These are phyloP conservation scores for Tragelaphus imberbis DNA, from an alignment of 2,113 vertebrate genomes.

Conservation along the genomic window DNA sequence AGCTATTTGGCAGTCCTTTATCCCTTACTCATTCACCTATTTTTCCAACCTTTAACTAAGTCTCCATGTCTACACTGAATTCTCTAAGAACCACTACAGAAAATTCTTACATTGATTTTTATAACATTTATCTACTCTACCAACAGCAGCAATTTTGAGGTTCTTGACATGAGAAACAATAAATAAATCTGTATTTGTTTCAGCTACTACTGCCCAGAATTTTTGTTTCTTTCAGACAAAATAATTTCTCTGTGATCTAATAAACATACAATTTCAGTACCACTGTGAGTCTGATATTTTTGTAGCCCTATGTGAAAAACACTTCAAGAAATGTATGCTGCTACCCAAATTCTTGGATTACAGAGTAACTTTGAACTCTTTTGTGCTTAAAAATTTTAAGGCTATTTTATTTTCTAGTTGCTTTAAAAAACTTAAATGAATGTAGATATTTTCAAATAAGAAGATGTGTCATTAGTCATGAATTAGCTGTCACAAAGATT, in stretches of 20 bases:
- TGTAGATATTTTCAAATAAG: neutral
- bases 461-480: neutral
- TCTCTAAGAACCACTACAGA: neutral
- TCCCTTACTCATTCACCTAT: neutral
- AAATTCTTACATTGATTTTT: neutral
- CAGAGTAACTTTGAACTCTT: neutral
- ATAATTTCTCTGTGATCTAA: neutral
- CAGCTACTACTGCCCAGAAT: neutral
- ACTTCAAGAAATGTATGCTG: neutral
- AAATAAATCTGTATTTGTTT: constrained; percentile 12
- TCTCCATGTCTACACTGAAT: neutral
- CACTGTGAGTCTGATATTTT: neutral
- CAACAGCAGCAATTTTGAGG: neutral
- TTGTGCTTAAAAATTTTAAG: neutral
- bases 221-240: neutral
- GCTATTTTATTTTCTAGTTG: neutral
- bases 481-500: neutral
- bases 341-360: neutral
- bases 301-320: neutral
- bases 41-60: neutral
- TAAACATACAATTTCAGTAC: neutral
- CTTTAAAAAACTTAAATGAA: neutral
- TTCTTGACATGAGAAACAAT: neutral
- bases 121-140: neutral
- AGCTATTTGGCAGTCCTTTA: neutral